Base-by-base conservation (phyloP, 2,888 invertebrate genomes). In the Plagiodera versicolora region DNA sequence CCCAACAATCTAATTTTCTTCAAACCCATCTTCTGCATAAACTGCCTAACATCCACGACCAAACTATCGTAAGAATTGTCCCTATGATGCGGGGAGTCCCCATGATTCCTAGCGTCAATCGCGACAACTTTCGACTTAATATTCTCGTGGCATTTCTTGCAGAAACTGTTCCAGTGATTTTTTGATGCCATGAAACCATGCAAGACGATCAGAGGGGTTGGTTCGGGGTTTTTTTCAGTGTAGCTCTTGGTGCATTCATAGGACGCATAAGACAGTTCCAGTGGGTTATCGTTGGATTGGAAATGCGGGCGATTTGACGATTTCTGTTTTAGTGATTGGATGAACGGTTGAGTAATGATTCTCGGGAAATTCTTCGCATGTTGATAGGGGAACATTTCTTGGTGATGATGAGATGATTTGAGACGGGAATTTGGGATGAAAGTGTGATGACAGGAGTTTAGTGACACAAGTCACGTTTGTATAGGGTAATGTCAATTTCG, bases 81-180 rank as follows among this genome's bases (percentile, higher is more conserved):
- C 0, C 82, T 70, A 0, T 87, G 82, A 77, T 95, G 96, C 0
- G 92, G 90, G 74, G 95, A 96, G 66, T 95, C 94, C 0, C 98
- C 98, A 80, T 98, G 98, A 81, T 98, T 98, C 75, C 98, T 85
- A 4, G 93, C 90, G 81, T 98, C 98, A 20, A 96, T 84, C 2
- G 90, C 84, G 63, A 92, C 85, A 0, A 95, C 83, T 86, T 87
- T 81, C 83, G 91, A 76, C 85, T 83, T 70, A 85, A 85, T 89
- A 53, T 83, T 83, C 0, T 84, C 83, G 63, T 70, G 67, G 39
- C 67, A 68, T 45, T 64, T 72, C 64, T 91, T 94, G 0, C 90
- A 89, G n/a, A 95, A 79, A 24, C 87, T 85, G 70, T 90, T 87
- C 94, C 96, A 98, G 75, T 95, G 95, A 60, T 83, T 87, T 77